Base-by-base conservation (phyloP, 2,113 vertebrate genomes). In the Okapia johnstoni region DNA sequence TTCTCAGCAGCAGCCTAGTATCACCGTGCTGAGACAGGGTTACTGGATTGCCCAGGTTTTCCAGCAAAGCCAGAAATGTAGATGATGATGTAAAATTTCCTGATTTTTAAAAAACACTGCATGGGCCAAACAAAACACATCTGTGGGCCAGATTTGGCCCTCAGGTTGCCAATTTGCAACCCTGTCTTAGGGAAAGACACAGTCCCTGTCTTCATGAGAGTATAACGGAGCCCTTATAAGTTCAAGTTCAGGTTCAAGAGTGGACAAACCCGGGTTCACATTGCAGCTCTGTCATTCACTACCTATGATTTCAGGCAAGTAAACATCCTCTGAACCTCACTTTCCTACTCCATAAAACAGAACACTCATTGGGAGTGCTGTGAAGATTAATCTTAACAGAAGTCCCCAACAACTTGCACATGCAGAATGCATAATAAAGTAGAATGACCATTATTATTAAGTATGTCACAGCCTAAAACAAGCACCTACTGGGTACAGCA, bases 71-170 rank as follows among this genome's bases (percentile, higher is more conserved):
- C 86, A 93, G 90, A 94, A 94, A 94, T 97, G 57, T 95, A 96
- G 77, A 96, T 79, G 92, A 80, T 93, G 95, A 97, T 83, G 88
- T 94, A 97, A 63, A 96, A 88, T 97, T 96, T 95, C 92, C 94
- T 77, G 50, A 61, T 70, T 94, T 89, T 95, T 70, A 87, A 88
- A 93, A 94, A 93, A 87, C 57, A 94, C 52, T 36, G 25, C 10
- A 4, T 23, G 52, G 50, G 95, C 95, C 95, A 96, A 96, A 95
- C 21, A 63, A 96, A 96, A 95, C 50, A 95, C 61, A 95, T 83
- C 66, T 85, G 85, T 48, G 76, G 96, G 81, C 85, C 96, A 96
- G 88, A 95, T 85, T 88, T 66, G 58, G 63, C 43, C 73, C 66
- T 84, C 48, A 3, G 77, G 54, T 93, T 88, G 90, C 92, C 88